Percentiles rank a stretch among this genome's conserved stretches.
phyloP scores from a whole-genome alignment of 2,113 vertebrate species.

The Vidua macroura region DNA sequence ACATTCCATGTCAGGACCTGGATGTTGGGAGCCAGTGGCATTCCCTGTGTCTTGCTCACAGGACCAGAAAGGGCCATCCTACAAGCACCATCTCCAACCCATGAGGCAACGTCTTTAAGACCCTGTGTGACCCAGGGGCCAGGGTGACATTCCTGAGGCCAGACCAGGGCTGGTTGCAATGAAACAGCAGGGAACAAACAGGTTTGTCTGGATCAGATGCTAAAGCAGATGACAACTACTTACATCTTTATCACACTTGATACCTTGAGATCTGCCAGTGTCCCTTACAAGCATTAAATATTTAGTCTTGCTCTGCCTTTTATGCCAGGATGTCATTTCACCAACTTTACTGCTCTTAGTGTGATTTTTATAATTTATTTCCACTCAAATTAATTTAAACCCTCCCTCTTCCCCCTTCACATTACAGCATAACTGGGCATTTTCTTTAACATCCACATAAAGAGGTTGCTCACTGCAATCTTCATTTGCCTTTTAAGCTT shows the following conservation, averaged over 20 bases:
- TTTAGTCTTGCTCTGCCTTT: conserved; percentile 40
- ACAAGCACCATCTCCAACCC: neutral
- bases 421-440: neutral
- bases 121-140: neutral
- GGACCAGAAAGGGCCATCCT: neutral
- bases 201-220: neutral
- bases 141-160: neutral
- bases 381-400: neutral
- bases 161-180: neutral
- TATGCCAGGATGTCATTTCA: neutral
- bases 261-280: neutral
- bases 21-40: neutral
- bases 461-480: neutral
- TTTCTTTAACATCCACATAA: neutral
- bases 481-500: neutral
- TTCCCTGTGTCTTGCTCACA: neutral
- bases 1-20: neutral
- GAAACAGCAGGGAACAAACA: neutral
- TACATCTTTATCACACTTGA: conserved; percentile 11
- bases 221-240: neutral
- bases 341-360: neutral
- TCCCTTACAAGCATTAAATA: conserved; percentile 21
- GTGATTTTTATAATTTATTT: conserved; percentile 25
- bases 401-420: neutral
- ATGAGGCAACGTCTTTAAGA: neutral